Conservation (phyloP, 2,888 invertebrate species). For the Beris morrisii region DNA sequence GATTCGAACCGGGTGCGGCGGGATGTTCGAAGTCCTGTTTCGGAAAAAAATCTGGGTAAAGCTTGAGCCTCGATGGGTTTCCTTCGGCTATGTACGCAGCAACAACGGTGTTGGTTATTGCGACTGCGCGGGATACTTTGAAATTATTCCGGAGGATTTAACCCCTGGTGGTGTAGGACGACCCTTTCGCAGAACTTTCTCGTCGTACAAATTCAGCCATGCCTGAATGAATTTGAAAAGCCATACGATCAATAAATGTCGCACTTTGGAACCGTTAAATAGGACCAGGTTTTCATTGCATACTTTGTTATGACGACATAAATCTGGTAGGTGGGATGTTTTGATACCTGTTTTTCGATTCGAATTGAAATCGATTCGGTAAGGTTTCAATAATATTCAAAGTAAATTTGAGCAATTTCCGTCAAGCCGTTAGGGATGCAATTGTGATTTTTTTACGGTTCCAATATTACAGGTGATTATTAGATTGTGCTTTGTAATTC, state of each 20-base stretch:
- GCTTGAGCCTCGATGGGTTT: too few species aligned
- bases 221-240: slow-evolving; percentile 22
- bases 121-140: slow-evolving; percentile 21
- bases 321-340: slow-evolving; percentile 16
- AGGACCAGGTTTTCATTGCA: slow-evolving; percentile 2
- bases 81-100: too few species aligned
- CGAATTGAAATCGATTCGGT: too few species aligned
- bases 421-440: too few species aligned
- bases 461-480: too few species aligned
- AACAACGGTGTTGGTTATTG: not conserved
- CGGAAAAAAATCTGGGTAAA: too few species aligned
- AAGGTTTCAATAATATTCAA: too few species aligned
- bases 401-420: too few species aligned
- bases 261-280: slow-evolving; percentile 27
- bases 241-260: slow-evolving; percentile 26
- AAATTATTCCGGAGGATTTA: slow-evolving; percentile 3
- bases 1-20: slow-evolving; percentile 21
- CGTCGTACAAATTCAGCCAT: not conserved
- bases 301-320: not conserved
- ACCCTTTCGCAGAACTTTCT: slow-evolving; percentile 12
- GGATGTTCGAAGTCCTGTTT: slow-evolving; percentile 18
- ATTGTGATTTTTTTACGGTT: too few species aligned
- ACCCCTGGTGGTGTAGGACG: slow-evolving; percentile 12
- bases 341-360: slow-evolving; percentile 10
- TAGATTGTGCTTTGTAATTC: too few species aligned